A percentile compares a stretch with the other conserved stretches of the same genome.
Conservation (phyloP, 2,888 invertebrate species). For the Alitta virens region DNA sequence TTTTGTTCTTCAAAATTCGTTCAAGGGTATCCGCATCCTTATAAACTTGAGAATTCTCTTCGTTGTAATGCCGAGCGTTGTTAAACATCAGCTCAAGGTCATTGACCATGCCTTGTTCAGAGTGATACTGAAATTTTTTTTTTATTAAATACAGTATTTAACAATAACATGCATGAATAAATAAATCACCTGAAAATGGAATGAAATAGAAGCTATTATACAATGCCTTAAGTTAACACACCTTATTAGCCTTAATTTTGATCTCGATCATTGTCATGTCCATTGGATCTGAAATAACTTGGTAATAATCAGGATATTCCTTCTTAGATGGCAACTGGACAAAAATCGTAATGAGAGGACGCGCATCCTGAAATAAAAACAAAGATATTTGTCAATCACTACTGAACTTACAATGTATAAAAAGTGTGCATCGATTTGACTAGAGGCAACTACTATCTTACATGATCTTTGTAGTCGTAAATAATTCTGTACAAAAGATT, state of each 20-base stretch:
- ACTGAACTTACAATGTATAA: too few species aligned
- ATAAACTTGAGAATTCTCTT: constrained; percentile 91
- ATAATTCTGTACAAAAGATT: constrained; percentile 71
- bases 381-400: too few species aligned
- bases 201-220: too few species aligned
- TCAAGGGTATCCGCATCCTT: constrained; percentile 90
- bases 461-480: constrained; percentile 43
- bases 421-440: too few species aligned
- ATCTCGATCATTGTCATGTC: constrained; percentile 91
- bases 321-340: constrained; percentile 96
- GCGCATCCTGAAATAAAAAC: constrained; percentile 63
- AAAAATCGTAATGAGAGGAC: constrained; percentile 86
- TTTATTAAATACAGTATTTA: too few species aligned
- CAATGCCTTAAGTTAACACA: constrained; percentile 24
- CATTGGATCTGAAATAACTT: constrained; percentile 88
- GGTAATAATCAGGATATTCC: constrained; percentile 92
- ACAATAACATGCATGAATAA: too few species aligned
- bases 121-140: constrained; percentile 61
- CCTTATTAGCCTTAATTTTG: constrained; percentile 76
- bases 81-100: constrained; percentile 87
- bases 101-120: constrained; percentile 64
- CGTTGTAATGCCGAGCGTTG: constrained; percentile 95
- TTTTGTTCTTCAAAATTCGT: constrained; percentile 77
- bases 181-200: not conserved
- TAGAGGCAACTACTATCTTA: too few species aligned